Conservation (phyloP, 2,797 vertebrate species). For the Chrysocyon brachyurus region DNA sequence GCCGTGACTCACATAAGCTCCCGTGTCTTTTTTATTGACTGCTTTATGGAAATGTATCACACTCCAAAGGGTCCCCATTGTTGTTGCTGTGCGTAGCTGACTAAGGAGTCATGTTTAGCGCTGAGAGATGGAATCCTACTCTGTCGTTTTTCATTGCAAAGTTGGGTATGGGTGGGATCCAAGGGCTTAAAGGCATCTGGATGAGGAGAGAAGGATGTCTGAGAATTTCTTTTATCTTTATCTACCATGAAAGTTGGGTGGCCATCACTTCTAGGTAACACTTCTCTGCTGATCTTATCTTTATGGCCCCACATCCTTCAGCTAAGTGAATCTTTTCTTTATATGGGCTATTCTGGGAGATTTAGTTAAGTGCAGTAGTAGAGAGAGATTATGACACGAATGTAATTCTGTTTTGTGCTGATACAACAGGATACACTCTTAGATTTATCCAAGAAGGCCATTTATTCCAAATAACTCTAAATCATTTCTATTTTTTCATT, state of each 20-base stretch:
- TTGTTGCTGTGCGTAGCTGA: neutral
- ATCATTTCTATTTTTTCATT: conserved; percentile 67
- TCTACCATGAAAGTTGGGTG: conserved; percentile 58
- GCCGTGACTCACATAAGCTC: conserved; percentile 78
- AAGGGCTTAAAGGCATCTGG: neutral
- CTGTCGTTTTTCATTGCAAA: conserved; percentile 34
- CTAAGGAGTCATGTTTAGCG: conserved; percentile 33
- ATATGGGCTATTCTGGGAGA: conserved; percentile 59
- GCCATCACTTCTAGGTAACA: neutral
- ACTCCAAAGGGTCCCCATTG: conserved; percentile 63
- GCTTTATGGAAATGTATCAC: conserved; percentile 70
- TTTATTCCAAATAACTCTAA: conserved; percentile 69
- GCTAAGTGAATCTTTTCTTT: conserved; percentile 70
- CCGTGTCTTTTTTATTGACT: conserved; percentile 78
- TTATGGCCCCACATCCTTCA: conserved; percentile 57
- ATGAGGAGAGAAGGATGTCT: neutral
- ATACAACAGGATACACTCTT: conserved; percentile 35
- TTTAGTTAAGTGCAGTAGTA: conserved; percentile 61
- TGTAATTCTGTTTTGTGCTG: conserved; percentile 69
- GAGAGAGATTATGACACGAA: conserved; percentile 62
- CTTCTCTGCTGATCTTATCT: conserved; percentile 76
- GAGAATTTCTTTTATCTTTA: conserved; percentile 74
- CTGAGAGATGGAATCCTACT: conserved; percentile 62
- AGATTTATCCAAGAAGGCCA: conserved; percentile 45
- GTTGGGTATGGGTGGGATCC: neutral